phyloP scores from a whole-genome alignment of 2,113 vertebrate species.

The Zapus hudsonius region DNA sequence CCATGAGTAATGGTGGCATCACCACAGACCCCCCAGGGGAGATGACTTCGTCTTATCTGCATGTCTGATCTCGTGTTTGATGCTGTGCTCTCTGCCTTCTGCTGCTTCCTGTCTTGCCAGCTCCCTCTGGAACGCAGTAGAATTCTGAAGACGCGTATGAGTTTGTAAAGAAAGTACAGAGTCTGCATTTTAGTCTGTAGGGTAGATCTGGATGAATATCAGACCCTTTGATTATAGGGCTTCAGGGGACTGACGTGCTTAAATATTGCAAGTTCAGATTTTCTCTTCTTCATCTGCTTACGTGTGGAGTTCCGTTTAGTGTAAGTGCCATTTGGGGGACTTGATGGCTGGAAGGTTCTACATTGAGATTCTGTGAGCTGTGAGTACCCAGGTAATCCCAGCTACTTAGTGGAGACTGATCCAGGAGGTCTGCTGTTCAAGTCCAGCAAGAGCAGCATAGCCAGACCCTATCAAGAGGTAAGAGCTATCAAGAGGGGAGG shows the following conservation, averaged over 20 bases:
- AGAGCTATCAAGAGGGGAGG: background rate
- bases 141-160: background rate
- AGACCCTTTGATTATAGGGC: background rate
- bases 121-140: background rate
- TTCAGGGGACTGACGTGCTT: conserved; percentile 31
- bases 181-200: background rate
- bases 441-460: background rate
- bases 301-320: conserved; percentile 16
- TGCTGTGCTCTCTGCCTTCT: conserved; percentile 3
- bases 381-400: background rate
- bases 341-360: background rate
- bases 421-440: background rate
- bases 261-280: conserved; percentile 26
- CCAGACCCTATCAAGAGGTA: background rate
- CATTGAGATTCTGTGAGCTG: background rate
- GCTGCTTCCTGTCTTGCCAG: background rate
- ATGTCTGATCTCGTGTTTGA: conserved; percentile 57
- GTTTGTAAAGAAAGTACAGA: conserved; percentile 47
- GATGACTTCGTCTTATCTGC: conserved; percentile 34
- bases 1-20: conserved; percentile 38
- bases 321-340: background rate
- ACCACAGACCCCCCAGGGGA: conserved; percentile 38
- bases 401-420: background rate
- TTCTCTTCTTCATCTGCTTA: conserved; percentile 29
- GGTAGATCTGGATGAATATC: conserved; percentile 7